A percentile compares a stretch with the other conserved stretches of the same genome.
Evolutionary conservation across 2,888 invertebrate species (phyloP).

Genomic region (Plusia festucae): DNA sequence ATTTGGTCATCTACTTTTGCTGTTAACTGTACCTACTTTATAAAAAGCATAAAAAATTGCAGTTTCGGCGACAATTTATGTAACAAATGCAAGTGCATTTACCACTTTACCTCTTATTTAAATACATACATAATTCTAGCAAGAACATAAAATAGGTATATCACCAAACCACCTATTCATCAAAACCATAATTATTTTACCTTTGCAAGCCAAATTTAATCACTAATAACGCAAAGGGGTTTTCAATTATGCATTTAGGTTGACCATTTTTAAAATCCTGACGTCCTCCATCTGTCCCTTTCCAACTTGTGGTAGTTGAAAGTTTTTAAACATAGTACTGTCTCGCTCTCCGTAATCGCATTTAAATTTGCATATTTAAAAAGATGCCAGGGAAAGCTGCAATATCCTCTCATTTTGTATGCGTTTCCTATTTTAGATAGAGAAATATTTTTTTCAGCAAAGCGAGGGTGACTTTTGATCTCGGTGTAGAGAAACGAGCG

Average conservation of each 20-base stretch:
- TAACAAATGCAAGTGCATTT: conserved; percentile 10
- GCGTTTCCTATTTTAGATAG: conserved; percentile 71
- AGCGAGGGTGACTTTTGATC: conserved; percentile 57
- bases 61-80: not conserved
- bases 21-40: no score
- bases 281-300: conserved; percentile 47
- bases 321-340: conserved; percentile 42
- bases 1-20: no score
- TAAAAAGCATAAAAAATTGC: no score
- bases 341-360: conserved; percentile 71
- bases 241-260: conserved; percentile 69
- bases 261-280: conserved; percentile 60
- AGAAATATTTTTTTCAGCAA: conserved; percentile 60
- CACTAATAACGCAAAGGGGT: conserved; percentile 56
- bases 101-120: conserved; percentile 18
- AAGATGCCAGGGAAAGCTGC: conserved; percentile 67
- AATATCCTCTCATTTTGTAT: conserved; percentile 76
- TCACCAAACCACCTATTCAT: no score
- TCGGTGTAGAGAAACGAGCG: conserved; percentile 31
- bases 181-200: no score
- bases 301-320: conserved; percentile 43
- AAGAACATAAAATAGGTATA: not conserved
- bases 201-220: conserved; percentile 52
- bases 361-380: conserved; percentile 81
- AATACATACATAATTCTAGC: conserved; percentile 1